Evolutionary conservation across 2,113 vertebrate species (phyloP).

Genomic region (Paramormyrops kingsleyae): DNA sequence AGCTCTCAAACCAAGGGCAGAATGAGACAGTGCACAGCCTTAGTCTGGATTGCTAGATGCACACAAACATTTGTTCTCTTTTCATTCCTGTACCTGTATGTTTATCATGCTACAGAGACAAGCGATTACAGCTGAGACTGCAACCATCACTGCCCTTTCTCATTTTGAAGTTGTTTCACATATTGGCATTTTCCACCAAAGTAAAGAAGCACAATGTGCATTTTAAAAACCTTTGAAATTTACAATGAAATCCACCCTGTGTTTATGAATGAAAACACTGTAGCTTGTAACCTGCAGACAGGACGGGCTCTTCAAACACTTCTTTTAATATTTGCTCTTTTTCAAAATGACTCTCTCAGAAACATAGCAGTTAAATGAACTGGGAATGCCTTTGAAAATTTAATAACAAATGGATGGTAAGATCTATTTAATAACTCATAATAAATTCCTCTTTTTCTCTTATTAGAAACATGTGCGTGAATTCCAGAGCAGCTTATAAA

Average conservation of each 20-base stretch:
- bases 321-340: neutral
- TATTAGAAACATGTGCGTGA: slow-evolving; percentile 53
- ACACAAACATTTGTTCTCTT: neutral
- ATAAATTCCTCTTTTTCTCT: slow-evolving; percentile 45
- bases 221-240: neutral
- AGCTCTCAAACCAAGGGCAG: neutral
- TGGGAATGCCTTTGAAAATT: neutral
- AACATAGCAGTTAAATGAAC: neutral
- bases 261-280: neutral
- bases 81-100: neutral
- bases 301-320: neutral
- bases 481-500: slow-evolving; percentile 44
- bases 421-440: slow-evolving; percentile 36
- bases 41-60: neutral
- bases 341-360: neutral
- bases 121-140: neutral
- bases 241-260: neutral
- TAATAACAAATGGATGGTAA: neutral
- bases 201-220: neutral
- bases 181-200: neutral
- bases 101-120: neutral
- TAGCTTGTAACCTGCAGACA: neutral
- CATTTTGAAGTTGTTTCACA: neutral
- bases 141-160: neutral
- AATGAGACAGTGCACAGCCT: neutral